Base-by-base conservation (phyloP, 2,113 vertebrate species). In the Nematolebias whitei region DNA sequence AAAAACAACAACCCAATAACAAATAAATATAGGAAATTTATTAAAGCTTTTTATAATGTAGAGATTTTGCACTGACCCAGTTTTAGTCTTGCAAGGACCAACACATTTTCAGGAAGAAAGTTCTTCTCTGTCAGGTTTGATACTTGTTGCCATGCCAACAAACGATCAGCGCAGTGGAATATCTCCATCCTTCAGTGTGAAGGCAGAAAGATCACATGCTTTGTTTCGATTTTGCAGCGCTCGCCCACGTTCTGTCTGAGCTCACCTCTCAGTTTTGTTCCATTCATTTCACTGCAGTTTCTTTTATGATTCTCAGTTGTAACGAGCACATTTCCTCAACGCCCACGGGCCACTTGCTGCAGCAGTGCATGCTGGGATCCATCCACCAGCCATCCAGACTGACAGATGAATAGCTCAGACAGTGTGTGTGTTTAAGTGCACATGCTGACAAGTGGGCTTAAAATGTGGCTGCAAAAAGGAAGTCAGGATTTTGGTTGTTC, bases 341-440 rank as follows among this genome's bases (percentile, higher is more conserved):
- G 1, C 82, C 82, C 66, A 82, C 76, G 43, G 48, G 12, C 84
- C 85, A 85, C 84, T 80, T 86, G 82, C 82, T 73, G 69, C 69
- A 63, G 22, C 57, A 35, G 58, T 45, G 57, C 71, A 79, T 71
- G 58, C 69, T 86, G 79, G 58, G 64, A 76, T 52, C 10, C 60
- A 59, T 75, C 61, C 52, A 39, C 14, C 49, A 47, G 74, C 70
- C 49, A 47, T 71, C 70, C 65, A 66, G 71, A 80, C 23, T 70
- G 71, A 62, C 58, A 62, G 71, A 80, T 49, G 67, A 79, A 64
- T 23, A 44, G 76, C 63, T 63, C 20, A 56, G 52, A 68, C 53
- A n/a, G n/a, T n/a, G n/a, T 16, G 32, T 16, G 41, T 8, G 1
- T 51, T 45, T 43, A 6, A 59, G 23, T 49, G 22, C 26, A 14